phyloP scores from a whole-genome alignment of 2,797 vertebrate species.

The Scleropages formosus region DNA sequence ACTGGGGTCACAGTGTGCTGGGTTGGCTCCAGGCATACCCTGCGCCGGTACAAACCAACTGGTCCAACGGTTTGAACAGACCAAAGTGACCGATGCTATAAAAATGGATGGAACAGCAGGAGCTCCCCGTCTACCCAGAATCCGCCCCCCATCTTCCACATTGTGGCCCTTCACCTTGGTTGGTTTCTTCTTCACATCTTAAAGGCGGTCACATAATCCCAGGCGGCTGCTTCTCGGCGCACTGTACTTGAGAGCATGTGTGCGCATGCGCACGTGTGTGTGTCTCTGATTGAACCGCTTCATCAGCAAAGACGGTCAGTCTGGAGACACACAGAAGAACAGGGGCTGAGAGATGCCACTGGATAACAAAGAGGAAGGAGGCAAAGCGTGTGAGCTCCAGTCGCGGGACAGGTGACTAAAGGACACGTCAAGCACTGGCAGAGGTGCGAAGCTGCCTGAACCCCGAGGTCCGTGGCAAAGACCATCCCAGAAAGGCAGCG shows the following conservation, averaged over 20 bases:
- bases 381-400: background rate
- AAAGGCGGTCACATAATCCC: conserved; percentile 26
- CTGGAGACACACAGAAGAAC: background rate
- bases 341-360: background rate
- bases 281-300: background rate
- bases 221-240: conserved; percentile 24
- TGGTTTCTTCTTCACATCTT: conserved; percentile 6
- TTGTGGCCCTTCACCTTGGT: background rate
- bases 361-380: background rate
- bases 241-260: conserved; percentile 18
- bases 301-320: background rate
- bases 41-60: no score
- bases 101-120: no score
- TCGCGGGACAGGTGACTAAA: conserved; percentile 25
- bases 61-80: no score
- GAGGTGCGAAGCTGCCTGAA: background rate
- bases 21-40: no score
- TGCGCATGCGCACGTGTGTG: conserved; percentile 19
- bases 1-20: no score
- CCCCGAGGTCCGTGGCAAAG: background rate
- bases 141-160: background rate
- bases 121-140: background rate
- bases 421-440: background rate
- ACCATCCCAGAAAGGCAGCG: conserved; percentile 21
- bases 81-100: no score